Evolutionary conservation across 2,888 invertebrate genomes (phyloP).

Genomic region (Chaetogeoica ovagalla): DNA sequence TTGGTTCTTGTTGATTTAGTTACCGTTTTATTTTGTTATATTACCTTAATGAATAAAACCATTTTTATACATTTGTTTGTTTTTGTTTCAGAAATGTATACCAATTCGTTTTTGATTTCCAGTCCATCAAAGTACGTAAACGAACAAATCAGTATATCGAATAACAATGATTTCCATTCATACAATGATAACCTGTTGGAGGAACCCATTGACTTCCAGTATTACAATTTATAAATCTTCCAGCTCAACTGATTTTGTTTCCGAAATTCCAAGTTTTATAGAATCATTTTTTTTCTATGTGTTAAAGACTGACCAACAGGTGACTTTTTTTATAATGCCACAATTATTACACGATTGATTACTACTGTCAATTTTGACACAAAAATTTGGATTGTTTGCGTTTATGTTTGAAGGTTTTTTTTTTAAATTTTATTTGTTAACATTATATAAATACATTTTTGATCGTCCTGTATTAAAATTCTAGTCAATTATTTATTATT

Average conservation of each 20-base stretch:
- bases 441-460: slow-evolving; percentile 39
- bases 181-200: slow-evolving; percentile 47
- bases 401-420: slow-evolving; percentile 37
- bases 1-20: background rate
- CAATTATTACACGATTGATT: slow-evolving; percentile 24
- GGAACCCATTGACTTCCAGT: slow-evolving; percentile 48
- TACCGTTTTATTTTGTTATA: background rate
- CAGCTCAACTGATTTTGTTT: slow-evolving; percentile 38
- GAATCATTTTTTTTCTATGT: slow-evolving; percentile 12
- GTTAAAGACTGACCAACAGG: slow-evolving; percentile 47
- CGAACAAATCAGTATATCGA: slow-evolving; percentile 46
- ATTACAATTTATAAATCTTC: slow-evolving; percentile 49
- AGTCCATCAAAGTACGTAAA: slow-evolving; percentile 42
- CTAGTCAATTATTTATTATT: slow-evolving; percentile 51
- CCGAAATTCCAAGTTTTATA: slow-evolving; percentile 34
- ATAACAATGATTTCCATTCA: slow-evolving; percentile 51
- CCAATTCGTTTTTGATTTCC: slow-evolving; percentile 52
- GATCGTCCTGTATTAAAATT: slow-evolving; percentile 28
- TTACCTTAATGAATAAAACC: slow-evolving; percentile 30
- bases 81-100: slow-evolving; percentile 51
- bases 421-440: slow-evolving; percentile 38
- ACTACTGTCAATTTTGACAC: slow-evolving; percentile 5
- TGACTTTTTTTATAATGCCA: slow-evolving; percentile 32
- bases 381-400: slow-evolving; percentile 17
- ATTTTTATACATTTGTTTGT: slow-evolving; percentile 42